Evolutionary conservation across 1,140 invertebrate species (phyloP).

Genomic region (Pachyrhynchus sulphureomaculatus): DNA sequence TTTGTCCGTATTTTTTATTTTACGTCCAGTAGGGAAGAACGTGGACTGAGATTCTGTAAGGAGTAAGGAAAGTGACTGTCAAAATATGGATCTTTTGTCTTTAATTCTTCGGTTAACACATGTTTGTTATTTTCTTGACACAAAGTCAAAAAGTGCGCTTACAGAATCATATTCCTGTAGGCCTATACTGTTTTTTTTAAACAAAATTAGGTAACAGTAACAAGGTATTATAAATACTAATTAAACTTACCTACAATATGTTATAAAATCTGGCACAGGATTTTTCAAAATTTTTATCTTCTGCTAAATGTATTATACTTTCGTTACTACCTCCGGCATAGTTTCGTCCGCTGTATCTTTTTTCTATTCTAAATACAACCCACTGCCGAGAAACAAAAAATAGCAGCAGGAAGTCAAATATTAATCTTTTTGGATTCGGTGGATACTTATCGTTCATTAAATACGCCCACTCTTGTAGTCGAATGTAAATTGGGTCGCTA

Average conservation of each 20-base stretch:
- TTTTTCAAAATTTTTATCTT: conserved; percentile 68
- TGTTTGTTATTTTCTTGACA: too few species aligned
- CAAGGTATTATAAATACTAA: too few species aligned
- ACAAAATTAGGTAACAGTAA: too few species aligned
- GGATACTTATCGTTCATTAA: conserved; percentile 77
- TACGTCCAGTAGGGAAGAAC: too few species aligned
- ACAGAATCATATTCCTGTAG: too few species aligned
- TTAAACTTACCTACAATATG: conserved; percentile 61
- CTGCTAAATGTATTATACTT: conserved; percentile 62
- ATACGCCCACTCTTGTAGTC: conserved; percentile 86
- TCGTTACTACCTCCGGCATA: conserved; percentile 80
- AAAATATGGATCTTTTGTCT: too few species aligned
- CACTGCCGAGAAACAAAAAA: conserved; percentile 87
- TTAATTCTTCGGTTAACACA: too few species aligned
- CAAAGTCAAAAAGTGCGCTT: too few species aligned
- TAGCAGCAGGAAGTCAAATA: conserved; percentile 91
- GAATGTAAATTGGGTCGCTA: conserved; percentile 53
- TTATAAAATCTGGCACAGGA: conserved; percentile 83
- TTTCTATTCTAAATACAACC: conserved; percentile 83
- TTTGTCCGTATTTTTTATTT: too few species aligned
- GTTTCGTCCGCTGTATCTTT: conserved; percentile 56
- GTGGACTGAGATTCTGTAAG: too few species aligned
- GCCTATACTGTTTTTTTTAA: too few species aligned
- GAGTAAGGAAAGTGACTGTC: too few species aligned
- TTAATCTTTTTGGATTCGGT: conserved; percentile 76